phyloP scores from a whole-genome alignment of 2,797 vertebrate genomes.

The Carcharodon carcharias region DNA sequence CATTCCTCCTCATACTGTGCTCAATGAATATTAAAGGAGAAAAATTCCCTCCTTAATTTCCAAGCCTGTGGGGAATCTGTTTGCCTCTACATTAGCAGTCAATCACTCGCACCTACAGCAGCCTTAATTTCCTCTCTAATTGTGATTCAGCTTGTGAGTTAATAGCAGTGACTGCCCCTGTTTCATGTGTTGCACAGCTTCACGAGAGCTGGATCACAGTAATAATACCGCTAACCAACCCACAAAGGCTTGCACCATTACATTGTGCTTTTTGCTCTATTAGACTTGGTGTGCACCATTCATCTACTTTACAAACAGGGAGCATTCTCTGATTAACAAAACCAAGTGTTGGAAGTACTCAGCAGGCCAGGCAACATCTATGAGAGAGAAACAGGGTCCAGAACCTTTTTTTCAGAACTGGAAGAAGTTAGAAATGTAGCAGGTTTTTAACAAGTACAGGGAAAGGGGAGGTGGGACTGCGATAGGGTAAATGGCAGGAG shows the following conservation, averaged over 20 bases:
- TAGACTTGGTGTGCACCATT: background rate
- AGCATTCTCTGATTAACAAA: background rate
- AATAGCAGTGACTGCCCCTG: background rate
- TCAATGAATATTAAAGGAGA: background rate
- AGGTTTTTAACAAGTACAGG: background rate
- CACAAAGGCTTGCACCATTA: background rate
- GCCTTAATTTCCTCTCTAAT: background rate
- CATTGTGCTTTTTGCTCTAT: background rate
- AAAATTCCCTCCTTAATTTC: background rate
- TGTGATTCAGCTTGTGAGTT: background rate
- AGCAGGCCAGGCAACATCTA: background rate
- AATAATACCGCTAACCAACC: background rate
- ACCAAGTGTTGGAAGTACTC: background rate
- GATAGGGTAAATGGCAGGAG: background rate
- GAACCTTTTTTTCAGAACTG: background rate
- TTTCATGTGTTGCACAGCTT: background rate
- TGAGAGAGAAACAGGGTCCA: background rate
- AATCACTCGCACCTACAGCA: background rate
- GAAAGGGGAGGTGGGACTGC: background rate
- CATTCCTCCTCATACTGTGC: background rate
- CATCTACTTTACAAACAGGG: background rate
- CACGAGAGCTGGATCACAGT: background rate
- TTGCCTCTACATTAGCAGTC: background rate
- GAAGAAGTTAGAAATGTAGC: background rate
- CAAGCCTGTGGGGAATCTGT: slow-evolving; percentile 1